Evolutionary conservation across 2,797 vertebrate species (phyloP).

Genomic region (Peromyscus melanophrys): DNA sequence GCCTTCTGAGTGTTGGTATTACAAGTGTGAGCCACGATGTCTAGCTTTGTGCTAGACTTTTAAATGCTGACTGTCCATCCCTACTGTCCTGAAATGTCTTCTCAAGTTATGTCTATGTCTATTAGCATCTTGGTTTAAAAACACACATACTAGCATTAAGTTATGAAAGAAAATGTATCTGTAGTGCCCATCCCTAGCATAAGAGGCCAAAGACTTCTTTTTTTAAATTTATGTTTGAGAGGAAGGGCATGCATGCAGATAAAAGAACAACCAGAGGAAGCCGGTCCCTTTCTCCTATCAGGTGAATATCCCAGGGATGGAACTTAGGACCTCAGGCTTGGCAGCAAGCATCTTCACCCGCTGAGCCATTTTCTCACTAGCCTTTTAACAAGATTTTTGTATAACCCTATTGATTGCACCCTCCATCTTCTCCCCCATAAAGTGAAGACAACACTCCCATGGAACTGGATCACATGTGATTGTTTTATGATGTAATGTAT

Average conservation of each 20-base stretch:
- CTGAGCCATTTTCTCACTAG: too few species aligned
- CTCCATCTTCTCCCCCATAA: background rate
- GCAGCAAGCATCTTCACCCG: background rate
- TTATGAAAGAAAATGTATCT: background rate
- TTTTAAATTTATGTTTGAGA: background rate
- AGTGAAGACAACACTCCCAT: background rate
- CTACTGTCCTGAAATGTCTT: background rate
- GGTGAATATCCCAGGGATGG: too few species aligned
- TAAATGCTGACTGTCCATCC: background rate
- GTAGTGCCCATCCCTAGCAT: background rate
- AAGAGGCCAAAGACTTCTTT: background rate
- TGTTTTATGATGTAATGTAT: background rate
- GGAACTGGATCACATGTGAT: background rate
- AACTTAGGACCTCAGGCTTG: background rate
- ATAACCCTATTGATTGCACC: background rate
- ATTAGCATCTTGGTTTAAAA: background rate
- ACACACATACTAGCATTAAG: background rate
- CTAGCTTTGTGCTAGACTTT: background rate
- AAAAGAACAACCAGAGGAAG: background rate
- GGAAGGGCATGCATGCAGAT: background rate
- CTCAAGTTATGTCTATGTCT: background rate
- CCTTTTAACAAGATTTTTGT: background rate
- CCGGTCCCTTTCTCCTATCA: background rate
- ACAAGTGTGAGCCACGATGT: background rate
- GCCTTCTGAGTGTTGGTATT: background rate